phyloP scores from a whole-genome alignment of 2,888 invertebrate species.

The Lysandra coridon region DNA sequence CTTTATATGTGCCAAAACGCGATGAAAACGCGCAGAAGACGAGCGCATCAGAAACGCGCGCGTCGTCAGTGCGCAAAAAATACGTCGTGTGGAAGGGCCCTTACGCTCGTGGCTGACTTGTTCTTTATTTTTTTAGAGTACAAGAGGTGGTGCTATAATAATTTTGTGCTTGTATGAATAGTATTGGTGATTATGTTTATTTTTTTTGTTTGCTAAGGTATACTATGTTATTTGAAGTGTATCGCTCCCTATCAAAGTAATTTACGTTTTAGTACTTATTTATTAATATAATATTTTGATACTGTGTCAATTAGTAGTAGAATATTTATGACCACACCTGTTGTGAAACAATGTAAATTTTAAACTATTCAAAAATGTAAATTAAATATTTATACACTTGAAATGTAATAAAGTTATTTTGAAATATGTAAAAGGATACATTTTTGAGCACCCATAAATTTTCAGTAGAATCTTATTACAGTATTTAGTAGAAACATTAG shows the following conservation, averaged over 20 bases:
- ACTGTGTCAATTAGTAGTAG: background rate
- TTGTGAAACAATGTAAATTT: background rate
- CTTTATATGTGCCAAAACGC: no score
- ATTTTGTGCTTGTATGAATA: background rate
- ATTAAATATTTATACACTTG: constrained; percentile 13
- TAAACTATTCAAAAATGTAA: background rate
- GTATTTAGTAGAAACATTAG: background rate
- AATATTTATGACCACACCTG: background rate
- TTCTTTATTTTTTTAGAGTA: background rate
- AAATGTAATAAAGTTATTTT: constrained; percentile 17
- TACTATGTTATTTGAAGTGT: background rate
- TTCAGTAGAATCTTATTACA: background rate
- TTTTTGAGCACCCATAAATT: constrained; percentile 41
- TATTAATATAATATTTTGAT: constrained; percentile 4
- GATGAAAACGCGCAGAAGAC: no score
- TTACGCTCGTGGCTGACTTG: background rate
- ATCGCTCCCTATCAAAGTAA: background rate
- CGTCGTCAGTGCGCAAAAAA: no score
- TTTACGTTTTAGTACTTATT: constrained; percentile 17
- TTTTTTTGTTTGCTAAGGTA: background rate
- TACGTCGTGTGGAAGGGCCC: no score
- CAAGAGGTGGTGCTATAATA: background rate
- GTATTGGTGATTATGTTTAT: background rate
- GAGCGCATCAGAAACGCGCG: no score
- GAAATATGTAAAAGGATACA: background rate